These are phyloP conservation scores for Sycophila sp. DNA, from an alignment of 1,140 invertebrate species.

Conservation along the genomic window DNA sequence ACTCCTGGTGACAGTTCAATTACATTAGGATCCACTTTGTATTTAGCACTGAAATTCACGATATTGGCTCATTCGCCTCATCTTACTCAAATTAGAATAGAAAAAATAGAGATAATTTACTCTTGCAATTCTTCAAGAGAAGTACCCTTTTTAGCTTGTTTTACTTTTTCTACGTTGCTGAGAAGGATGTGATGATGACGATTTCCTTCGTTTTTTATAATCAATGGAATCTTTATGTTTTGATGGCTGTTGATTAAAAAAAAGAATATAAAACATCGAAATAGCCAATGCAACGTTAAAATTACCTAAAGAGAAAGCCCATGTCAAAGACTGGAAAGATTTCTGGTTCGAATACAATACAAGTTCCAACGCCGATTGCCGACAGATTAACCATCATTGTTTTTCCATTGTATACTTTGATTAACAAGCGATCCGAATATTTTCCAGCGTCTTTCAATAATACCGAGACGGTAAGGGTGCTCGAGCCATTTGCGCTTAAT, in stretches of 20 bases:
- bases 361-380: constrained; percentile 59
- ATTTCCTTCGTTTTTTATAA: constrained; percentile 56
- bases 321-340: constrained; percentile 61
- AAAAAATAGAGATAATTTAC: constrained; percentile 33
- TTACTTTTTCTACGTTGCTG: constrained; percentile 43
- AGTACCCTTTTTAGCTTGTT: not conserved
- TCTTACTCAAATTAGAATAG: too few relatives aligned
- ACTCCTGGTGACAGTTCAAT: constrained; percentile 43
- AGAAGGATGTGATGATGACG: constrained; percentile 54
- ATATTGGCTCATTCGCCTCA: too few relatives aligned
- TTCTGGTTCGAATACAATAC: constrained; percentile 56
- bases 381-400: constrained; percentile 40
- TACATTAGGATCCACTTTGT: constrained; percentile 43
- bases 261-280: not conserved
- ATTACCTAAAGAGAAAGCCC: constrained; percentile 55
- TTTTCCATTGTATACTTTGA: constrained; percentile 50
- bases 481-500: constrained; percentile 45
- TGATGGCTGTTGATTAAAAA: constrained; percentile 49
- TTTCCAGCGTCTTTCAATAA: constrained; percentile 54
- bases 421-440: constrained; percentile 48
- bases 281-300: too few relatives aligned
- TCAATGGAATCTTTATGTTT: constrained; percentile 50
- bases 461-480: constrained; percentile 47
- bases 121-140: not conserved
- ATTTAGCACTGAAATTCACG: constrained; percentile 46